Conservation (phyloP, 1,140 invertebrate species). For the Bombus affinis region DNA sequence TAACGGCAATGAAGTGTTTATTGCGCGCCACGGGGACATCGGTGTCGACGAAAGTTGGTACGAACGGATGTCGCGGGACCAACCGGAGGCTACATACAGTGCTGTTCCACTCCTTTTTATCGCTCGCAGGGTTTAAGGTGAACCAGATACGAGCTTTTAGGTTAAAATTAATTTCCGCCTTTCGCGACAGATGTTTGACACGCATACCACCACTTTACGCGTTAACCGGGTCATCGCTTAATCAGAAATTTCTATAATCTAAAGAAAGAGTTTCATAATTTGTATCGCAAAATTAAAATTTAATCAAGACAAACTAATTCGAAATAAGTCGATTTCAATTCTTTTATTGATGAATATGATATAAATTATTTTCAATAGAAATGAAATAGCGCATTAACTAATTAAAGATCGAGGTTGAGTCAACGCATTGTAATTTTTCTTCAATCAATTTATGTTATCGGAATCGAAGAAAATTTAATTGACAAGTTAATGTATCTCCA, state of each 20-base stretch:
- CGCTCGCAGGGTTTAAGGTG: neutral
- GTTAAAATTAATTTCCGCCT: neutral
- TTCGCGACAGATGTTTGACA: neutral
- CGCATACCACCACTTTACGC: too few relatives aligned
- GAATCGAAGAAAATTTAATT: neutral
- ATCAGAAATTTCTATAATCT: neutral
- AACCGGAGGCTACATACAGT: neutral
- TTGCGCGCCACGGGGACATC: neutral
- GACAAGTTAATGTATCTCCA: neutral
- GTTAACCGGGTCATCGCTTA: neutral
- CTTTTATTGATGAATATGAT: too few relatives aligned
- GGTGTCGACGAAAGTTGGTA: neutral
- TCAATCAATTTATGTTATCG: too few relatives aligned
- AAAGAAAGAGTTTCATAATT: too few relatives aligned
- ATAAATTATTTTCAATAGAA: too few relatives aligned
- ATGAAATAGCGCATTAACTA: too few relatives aligned
- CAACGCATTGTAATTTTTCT: too few relatives aligned
- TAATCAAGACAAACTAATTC: too few relatives aligned
- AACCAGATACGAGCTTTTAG: neutral
- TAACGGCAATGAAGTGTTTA: conserved; percentile 1
- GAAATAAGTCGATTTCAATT: too few relatives aligned
- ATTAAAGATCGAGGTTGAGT: too few relatives aligned
- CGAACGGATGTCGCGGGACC: neutral
- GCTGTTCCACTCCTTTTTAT: neutral
- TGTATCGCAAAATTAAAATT: too few relatives aligned